phyloP scores from a whole-genome alignment of 2,888 invertebrate genomes.

The Perizoma flavofasciatum region DNA sequence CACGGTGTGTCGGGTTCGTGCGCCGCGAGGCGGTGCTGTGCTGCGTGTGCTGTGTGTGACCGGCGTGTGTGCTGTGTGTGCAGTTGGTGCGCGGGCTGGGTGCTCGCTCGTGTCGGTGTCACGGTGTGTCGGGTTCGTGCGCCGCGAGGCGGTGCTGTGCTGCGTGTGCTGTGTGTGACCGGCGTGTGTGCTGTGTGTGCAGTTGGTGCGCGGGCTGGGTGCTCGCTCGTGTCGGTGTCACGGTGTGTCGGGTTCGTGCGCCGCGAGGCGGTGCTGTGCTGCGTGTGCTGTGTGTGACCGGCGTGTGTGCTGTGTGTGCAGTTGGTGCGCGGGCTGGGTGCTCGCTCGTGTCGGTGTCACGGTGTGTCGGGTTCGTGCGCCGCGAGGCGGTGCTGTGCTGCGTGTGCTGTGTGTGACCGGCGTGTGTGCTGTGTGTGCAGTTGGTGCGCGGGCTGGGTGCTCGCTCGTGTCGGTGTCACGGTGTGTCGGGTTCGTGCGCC shows the following conservation, averaged over 20 bases:
- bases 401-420: not conserved
- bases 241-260: constrained; percentile 98
- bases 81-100: constrained; percentile 90
- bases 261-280: no score
- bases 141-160: no score
- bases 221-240: constrained; percentile 97
- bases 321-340: constrained; percentile 89
- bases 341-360: constrained; percentile 97
- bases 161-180: not conserved
- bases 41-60: not conserved
- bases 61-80: not conserved
- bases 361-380: constrained; percentile 99
- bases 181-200: constrained; percentile 25
- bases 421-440: constrained; percentile 62
- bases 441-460: constrained; percentile 89
- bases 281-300: not conserved
- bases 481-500: constrained; percentile 98
- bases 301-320: constrained; percentile 50
- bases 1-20: constrained; percentile 99
- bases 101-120: constrained; percentile 96
- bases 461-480: constrained; percentile 98
- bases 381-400: no score
- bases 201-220: constrained; percentile 90
- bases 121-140: constrained; percentile 98
- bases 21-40: constrained; percentile 94